phyloP scores from a whole-genome alignment of 2,888 invertebrate genomes.

The Cyclophora punctaria region DNA sequence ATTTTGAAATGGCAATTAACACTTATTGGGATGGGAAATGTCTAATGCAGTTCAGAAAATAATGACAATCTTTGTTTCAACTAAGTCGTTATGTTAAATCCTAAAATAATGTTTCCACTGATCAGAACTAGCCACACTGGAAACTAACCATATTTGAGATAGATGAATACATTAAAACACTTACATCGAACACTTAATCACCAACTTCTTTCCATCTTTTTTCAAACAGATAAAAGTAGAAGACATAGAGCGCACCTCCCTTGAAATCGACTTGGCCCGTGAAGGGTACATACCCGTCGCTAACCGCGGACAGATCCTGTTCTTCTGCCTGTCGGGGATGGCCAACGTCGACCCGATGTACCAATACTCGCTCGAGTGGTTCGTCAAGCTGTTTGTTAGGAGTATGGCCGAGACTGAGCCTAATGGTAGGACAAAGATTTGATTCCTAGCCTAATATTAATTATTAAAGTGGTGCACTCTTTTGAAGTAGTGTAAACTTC shows the following conservation, averaged over 20 bases:
- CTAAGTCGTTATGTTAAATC: no score
- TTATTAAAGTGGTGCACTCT: no score
- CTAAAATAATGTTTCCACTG: no score
- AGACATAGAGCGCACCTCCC: slow-evolving; percentile 86
- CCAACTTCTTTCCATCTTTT: neutral
- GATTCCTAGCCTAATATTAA: no score
- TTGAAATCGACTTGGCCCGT: slow-evolving; percentile 88
- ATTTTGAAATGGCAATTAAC: no score
- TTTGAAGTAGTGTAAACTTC: no score
- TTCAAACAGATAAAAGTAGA: slow-evolving; percentile 80
- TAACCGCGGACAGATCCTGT: slow-evolving; percentile 87
- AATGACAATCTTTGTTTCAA: no score
- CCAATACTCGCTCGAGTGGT: slow-evolving; percentile 95
- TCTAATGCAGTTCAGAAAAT: no score
- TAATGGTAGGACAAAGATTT: slow-evolving; percentile 58
- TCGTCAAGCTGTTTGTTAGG: slow-evolving; percentile 84
- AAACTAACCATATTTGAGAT: neutral
- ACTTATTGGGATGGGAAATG: no score
- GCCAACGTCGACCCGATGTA: slow-evolving; percentile 95
- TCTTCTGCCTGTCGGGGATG: slow-evolving; percentile 91
- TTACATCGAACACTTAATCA: no score
- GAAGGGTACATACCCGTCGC: slow-evolving; percentile 90
- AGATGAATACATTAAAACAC: no score
- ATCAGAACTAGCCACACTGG: no score
- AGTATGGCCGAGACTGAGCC: slow-evolving; percentile 82